Evolutionary conservation across 2,888 invertebrate genomes (phyloP), one percentile per base, ranked within the genome.

Genomic region (Meloe dianella): DNA sequence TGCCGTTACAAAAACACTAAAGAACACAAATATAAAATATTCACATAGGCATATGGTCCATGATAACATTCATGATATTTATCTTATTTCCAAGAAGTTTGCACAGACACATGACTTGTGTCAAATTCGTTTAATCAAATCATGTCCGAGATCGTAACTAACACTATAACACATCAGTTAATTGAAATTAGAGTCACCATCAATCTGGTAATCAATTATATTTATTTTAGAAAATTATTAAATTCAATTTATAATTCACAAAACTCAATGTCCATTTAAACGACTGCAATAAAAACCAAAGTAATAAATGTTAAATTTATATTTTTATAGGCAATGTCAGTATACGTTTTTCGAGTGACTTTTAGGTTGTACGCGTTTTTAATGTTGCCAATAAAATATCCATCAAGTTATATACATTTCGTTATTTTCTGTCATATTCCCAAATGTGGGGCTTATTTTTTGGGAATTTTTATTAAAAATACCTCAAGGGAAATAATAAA

Each of bases 11-110:
- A 59, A 14, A 32, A 20, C 32, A 59, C 2, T 20, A 24, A 58
- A 59, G 32, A 58, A 58, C 58, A 35, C 32, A 35, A 38, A 24
- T 22, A 20, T 59, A 59, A 58, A 35, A 32, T 59, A 35, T 59
- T 35, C 29, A 35, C 57, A 58, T 32, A 12, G 35, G 35, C 59
- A 38, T 38, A 30, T 24, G 17, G 58, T 30, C 22, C 58, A 30
- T 20, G 27, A 57, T 57, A 29, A 24, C 27, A 29, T 29, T 14
- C 57, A 30, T 17, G 24, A 22, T 47, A 22, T 47, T 20, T 47
- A 20, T 54, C 54, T 54, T 5, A 54, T 54, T 54, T 54, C 54
- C 24, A 54, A 12, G 54, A 54, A 24, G 12, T 12, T 6, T 24
- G 5, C 20, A 47, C 47, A 2, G n/a, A 38, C 38, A 47, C 20